Conservation (phyloP, 2,888 invertebrate genomes). For the Polydrusus pterygomalis region DNA sequence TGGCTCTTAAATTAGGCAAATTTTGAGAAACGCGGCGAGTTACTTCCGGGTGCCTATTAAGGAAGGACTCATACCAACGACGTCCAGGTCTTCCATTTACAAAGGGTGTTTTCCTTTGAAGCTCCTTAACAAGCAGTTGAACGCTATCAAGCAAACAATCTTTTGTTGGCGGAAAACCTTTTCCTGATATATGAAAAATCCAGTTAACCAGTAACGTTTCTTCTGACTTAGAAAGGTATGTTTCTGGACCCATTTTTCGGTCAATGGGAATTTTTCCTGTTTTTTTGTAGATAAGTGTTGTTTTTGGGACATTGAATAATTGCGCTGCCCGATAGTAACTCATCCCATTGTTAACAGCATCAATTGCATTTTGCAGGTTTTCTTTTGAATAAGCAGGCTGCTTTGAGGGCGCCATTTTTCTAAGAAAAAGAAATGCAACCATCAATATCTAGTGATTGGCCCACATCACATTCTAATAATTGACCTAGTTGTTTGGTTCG, state of each 20-base stretch:
- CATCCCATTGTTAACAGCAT: background rate
- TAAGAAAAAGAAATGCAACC: too few relatives aligned
- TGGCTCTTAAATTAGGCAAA: constrained; percentile 54
- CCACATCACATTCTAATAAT: too few relatives aligned
- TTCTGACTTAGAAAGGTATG: constrained; percentile 28
- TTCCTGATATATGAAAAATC: constrained; percentile 26
- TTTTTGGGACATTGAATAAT: background rate
- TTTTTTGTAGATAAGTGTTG: background rate
- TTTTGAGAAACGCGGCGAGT: constrained; percentile 34
- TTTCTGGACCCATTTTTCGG: constrained; percentile 26
- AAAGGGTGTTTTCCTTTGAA: constrained; percentile 18
- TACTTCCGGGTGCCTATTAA: constrained; percentile 32
- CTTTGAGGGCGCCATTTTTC: too few relatives aligned
- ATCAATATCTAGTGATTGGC: too few relatives aligned
- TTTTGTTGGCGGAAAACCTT: constrained; percentile 40
- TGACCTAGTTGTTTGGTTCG: too few relatives aligned
- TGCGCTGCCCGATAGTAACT: background rate
- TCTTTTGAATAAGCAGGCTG: background rate
- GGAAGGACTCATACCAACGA: constrained; percentile 41
- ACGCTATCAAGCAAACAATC: constrained; percentile 41
- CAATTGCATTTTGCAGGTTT: background rate
- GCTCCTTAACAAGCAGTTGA: constrained; percentile 36
- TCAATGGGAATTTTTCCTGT: constrained; percentile 32
- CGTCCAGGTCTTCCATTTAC: constrained; percentile 24
- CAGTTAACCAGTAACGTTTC: constrained; percentile 34